phyloP scores from a whole-genome alignment of 2,888 invertebrate genomes.

The Leptothorax acervorum region DNA sequence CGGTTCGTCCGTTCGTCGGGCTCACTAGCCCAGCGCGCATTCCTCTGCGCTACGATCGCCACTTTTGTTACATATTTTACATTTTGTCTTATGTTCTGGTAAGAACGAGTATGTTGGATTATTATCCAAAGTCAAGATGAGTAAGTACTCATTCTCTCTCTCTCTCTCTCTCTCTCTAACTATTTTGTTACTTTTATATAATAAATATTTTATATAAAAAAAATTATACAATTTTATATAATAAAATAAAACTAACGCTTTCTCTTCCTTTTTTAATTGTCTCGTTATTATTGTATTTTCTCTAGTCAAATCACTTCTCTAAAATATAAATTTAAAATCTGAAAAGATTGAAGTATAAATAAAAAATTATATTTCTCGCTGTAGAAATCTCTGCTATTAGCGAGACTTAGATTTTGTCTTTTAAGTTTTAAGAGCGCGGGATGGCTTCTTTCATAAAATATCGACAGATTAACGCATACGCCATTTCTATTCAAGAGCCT shows the following conservation, averaged over 20 bases:
- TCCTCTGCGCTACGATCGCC: too few species aligned
- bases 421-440: not conserved
- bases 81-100: too few species aligned
- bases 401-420: not conserved
- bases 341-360: not conserved
- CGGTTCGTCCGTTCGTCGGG: too few species aligned
- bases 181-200: too few species aligned
- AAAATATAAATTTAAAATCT: not conserved
- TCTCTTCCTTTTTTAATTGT: not conserved
- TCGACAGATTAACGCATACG: slow-evolving; percentile 37
- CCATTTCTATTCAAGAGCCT: slow-evolving; percentile 1
- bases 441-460: not conserved
- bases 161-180: too few species aligned
- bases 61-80: too few species aligned
- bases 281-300: not conserved
- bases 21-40: too few species aligned
- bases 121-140: too few species aligned
- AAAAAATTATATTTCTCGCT: not conserved
- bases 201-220: too few species aligned
- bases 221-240: not conserved
- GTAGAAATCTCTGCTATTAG: not conserved
- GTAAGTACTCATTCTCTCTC: too few species aligned
- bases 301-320: not conserved
- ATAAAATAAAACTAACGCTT: not conserved
- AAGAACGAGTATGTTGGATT: too few species aligned